phyloP scores from a whole-genome alignment of 2,113 vertebrate genomes.

The Periophthalmodon schlosseri region DNA sequence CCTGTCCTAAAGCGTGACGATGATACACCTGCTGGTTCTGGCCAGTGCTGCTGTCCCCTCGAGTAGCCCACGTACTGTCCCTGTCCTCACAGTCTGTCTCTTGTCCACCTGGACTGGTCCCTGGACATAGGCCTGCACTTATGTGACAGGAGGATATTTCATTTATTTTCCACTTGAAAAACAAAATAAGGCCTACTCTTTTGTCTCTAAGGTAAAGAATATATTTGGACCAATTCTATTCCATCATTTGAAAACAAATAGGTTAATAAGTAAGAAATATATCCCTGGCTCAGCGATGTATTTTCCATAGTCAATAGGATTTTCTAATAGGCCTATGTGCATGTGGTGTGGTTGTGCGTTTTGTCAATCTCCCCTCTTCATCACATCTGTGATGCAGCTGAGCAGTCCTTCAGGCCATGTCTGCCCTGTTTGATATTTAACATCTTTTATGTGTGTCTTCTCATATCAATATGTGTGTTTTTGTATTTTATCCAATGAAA shows the following conservation, averaged over 20 bases:
- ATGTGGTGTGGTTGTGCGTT: conserved; percentile 37
- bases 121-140: neutral
- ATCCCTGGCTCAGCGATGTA: conserved; percentile 29
- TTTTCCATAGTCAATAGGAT: conserved; percentile 29
- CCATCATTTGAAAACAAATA: conserved; percentile 35
- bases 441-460: conserved; percentile 41
- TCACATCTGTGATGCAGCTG: conserved; percentile 78
- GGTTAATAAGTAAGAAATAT: conserved; percentile 17
- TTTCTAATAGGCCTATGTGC: conserved; percentile 37
- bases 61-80: neutral
- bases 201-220: neutral
- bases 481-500: conserved; percentile 42
- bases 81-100: neutral
- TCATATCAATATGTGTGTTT: conserved; percentile 39
- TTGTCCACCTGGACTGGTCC: neutral
- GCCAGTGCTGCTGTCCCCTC: neutral
- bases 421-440: conserved; percentile 68
- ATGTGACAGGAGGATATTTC: neutral
- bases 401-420: conserved; percentile 60
- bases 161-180: neutral
- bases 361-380: conserved; percentile 39
- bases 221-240: conserved; percentile 6
- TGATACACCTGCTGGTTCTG: neutral
- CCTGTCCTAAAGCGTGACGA: neutral
- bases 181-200: neutral